These are phyloP conservation scores for Pipistrellus pipistrellus DNA, from an alignment of 2,797 vertebrate genomes.

Conservation along the genomic window DNA sequence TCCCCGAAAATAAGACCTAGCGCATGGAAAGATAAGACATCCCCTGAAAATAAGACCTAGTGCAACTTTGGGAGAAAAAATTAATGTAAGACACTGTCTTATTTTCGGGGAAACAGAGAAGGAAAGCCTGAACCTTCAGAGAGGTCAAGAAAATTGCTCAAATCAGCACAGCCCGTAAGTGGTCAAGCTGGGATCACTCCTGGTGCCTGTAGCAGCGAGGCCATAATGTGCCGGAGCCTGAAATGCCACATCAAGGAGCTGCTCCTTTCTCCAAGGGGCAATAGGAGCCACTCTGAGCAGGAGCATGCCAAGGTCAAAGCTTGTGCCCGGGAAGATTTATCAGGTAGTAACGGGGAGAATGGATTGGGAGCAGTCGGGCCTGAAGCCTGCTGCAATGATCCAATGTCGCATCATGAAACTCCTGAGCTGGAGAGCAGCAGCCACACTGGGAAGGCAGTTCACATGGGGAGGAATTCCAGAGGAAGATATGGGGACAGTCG, in stretches of 20 bases:
- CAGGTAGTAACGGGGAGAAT: neutral
- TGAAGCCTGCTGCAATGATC: neutral
- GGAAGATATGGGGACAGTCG: neutral
- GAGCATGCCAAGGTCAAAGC: neutral
- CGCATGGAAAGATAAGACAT: too few relatives aligned
- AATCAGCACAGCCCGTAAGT: neutral
- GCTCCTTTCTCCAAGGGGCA: neutral
- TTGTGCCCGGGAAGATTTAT: conserved; percentile 13
- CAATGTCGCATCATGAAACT: neutral
- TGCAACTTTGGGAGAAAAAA: too few relatives aligned
- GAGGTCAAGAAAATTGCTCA: neutral
- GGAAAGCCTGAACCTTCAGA: conserved; percentile 29
- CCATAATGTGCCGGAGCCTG: neutral
- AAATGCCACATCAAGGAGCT: neutral
- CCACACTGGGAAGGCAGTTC: neutral
- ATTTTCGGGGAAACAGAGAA: neutral
- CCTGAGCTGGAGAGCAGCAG: neutral
- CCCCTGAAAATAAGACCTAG: too few relatives aligned
- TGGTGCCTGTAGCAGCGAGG: neutral
- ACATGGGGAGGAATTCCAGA: neutral
- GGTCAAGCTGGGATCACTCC: neutral
- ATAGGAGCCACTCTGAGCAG: neutral
- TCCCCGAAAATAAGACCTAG: too few relatives aligned
- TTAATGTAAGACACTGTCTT: too few relatives aligned
- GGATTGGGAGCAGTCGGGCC: neutral